Evolutionary conservation across 2,888 invertebrate genomes (phyloP).

Genomic region (Mallateleia sp.): DNA sequence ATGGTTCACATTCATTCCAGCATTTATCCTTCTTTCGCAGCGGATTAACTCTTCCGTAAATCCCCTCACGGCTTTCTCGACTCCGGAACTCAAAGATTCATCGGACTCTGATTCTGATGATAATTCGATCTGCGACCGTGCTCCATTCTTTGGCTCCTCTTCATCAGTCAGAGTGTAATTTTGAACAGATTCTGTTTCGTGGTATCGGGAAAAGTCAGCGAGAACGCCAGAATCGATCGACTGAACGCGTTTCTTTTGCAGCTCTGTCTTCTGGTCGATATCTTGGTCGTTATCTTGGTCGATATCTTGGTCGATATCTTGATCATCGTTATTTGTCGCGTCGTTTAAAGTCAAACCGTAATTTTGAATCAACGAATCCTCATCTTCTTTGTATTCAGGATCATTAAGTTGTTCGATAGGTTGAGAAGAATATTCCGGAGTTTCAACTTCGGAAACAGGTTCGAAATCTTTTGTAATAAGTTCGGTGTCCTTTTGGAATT

Average conservation of each 20-base stretch:
- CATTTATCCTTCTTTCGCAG: slow-evolving; percentile 75
- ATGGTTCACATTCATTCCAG: slow-evolving; percentile 62
- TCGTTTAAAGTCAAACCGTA: slow-evolving; percentile 10
- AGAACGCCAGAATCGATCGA: slow-evolving; percentile 83
- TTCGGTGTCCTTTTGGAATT: slow-evolving; percentile 26
- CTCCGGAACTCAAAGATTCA: slow-evolving; percentile 79
- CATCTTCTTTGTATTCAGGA: slow-evolving; percentile 1
- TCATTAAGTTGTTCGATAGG: background rate
- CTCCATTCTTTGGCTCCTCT: slow-evolving; percentile 33
- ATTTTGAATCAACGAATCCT: background rate
- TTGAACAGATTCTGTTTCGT: background rate
- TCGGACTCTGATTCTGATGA: slow-evolving; percentile 77
- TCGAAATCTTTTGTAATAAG: background rate
- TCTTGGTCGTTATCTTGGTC: slow-evolving; percentile 3
- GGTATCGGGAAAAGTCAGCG: slow-evolving; percentile 73
- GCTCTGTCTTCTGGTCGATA: background rate
- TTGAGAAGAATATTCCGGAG: background rate
- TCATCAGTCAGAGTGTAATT: slow-evolving; percentile 57
- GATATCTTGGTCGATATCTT: no score
- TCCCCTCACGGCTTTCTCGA: slow-evolving; percentile 83
- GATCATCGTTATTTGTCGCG: background rate
- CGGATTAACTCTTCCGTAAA: slow-evolving; percentile 77
- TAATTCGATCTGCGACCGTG: slow-evolving; percentile 25
- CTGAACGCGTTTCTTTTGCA: slow-evolving; percentile 51
- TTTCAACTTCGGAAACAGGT: background rate